Percentiles rank a stretch among this genome's conserved stretches.
These are phyloP conservation scores for Ciconia maguari DNA, from an alignment of 2,113 vertebrate species.

Conservation along the genomic window DNA sequence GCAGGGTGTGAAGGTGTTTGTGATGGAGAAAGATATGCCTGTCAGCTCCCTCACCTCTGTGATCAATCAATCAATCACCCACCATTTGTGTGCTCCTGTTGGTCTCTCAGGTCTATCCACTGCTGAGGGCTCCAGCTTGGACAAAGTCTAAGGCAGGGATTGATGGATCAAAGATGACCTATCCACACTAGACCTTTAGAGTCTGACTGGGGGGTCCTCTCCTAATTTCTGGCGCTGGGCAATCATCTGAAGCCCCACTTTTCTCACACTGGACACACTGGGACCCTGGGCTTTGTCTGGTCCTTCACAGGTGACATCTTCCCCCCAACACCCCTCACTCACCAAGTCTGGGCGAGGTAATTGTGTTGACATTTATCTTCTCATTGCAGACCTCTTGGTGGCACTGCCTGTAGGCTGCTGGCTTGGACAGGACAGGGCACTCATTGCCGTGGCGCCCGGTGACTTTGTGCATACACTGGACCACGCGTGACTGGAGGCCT, in stretches of 20 bases:
- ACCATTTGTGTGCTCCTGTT: background rate
- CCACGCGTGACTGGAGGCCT: conserved; percentile 93
- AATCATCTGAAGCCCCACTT: background rate
- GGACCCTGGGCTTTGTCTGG: background rate
- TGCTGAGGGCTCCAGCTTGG: background rate
- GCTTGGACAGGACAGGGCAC: conserved; percentile 82
- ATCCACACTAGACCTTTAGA: background rate
- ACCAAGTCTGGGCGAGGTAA: conserved; percentile 95
- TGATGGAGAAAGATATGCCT: background rate
- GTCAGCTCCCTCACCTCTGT: background rate
- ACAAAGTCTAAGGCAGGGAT: background rate
- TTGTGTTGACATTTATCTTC: conserved; percentile 90
- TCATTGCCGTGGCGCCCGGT: conserved; percentile 92
- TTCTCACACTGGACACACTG: background rate
- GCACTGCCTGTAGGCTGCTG: conserved; percentile 88
- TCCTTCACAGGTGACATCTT: background rate
- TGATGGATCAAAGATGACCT: background rate
- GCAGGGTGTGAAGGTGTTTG: background rate
- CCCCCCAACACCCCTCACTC: conserved; percentile 46
- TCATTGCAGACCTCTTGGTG: conserved; percentile 88
- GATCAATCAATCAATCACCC: background rate
- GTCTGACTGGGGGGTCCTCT: background rate
- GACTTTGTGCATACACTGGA: conserved; percentile 97
- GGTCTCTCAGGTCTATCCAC: background rate
- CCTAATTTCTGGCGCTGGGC: background rate